Evolutionary conservation across 2,113 vertebrate species (phyloP).

Genomic region (human): DNA sequence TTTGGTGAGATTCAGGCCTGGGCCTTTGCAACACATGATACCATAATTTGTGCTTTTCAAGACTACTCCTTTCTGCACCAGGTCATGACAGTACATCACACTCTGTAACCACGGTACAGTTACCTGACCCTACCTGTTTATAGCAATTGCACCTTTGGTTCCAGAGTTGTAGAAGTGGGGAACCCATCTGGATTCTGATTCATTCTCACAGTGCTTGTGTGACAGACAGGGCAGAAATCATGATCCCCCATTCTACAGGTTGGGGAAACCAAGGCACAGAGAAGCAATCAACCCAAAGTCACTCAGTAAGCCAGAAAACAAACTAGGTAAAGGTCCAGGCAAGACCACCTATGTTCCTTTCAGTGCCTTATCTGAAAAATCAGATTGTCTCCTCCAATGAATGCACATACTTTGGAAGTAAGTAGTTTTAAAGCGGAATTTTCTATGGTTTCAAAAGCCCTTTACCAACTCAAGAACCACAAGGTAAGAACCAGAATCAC

Average conservation of each 20-base stretch:
- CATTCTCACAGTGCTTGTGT: neutral
- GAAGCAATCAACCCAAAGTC: neutral
- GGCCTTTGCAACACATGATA: neutral
- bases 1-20: neutral
- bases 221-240: neutral
- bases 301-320: slow-evolving; percentile 32
- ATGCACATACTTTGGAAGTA: neutral
- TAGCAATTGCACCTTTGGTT: neutral
- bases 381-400: neutral
- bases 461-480: slow-evolving; percentile 48
- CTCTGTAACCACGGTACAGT: neutral
- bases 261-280: slow-evolving; percentile 39
- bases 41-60: neutral
- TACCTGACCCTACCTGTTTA: neutral
- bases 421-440: neutral
- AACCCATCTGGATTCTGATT: slow-evolving; percentile 7
- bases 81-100: neutral
- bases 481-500: slow-evolving; percentile 27
- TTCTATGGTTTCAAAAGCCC: slow-evolving; percentile 19
- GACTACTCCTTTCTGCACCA: neutral
- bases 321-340: neutral
- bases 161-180: neutral
- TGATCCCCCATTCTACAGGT: neutral
- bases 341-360: neutral
- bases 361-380: neutral